Percentiles rank a stretch among this genome's conserved stretches.
Evolutionary conservation across 2,797 vertebrate species (phyloP).

Genomic region (Amphiprion clarkii): DNA sequence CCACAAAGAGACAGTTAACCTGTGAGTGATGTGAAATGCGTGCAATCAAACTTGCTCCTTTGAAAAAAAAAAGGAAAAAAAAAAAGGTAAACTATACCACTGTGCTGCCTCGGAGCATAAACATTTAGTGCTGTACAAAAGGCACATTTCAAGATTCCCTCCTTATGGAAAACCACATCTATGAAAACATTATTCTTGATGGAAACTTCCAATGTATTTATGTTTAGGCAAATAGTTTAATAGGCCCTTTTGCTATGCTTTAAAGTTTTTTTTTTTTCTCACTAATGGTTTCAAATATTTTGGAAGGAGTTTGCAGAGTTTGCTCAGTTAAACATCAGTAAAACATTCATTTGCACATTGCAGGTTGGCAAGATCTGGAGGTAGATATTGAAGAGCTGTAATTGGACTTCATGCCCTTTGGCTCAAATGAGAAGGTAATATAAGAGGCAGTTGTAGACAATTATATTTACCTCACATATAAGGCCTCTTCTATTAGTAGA

Average conservation of each 20-base stretch:
- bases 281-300: constrained; percentile 82
- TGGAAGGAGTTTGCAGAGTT: constrained; percentile 78
- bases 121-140: constrained; percentile 57
- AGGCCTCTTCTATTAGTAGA: constrained; percentile 11
- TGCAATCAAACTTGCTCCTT: constrained; percentile 25
- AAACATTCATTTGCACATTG: constrained; percentile 83
- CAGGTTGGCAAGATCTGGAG: constrained; percentile 79
- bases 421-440: constrained; percentile 76
- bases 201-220: constrained; percentile 76
- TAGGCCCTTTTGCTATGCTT: constrained; percentile 68
- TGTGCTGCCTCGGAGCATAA: constrained; percentile 52
- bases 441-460: constrained; percentile 69
- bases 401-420: constrained; percentile 81
- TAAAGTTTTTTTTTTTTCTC: constrained; percentile 63
- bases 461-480: constrained; percentile 69
- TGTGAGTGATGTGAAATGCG: constrained; percentile 29
- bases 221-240: constrained; percentile 80
- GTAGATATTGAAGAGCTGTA: constrained; percentile 79
- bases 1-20: constrained; percentile 18
- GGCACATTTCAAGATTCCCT: constrained; percentile 54
- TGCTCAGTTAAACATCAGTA: constrained; percentile 77
- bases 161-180: constrained; percentile 70
- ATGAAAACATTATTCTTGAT: constrained; percentile 75
- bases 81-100: constrained; percentile 43
- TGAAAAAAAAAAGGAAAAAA: constrained; percentile 11